phyloP scores from a whole-genome alignment of 2,888 invertebrate species.

The Xanthostigma xanthostigma region DNA sequence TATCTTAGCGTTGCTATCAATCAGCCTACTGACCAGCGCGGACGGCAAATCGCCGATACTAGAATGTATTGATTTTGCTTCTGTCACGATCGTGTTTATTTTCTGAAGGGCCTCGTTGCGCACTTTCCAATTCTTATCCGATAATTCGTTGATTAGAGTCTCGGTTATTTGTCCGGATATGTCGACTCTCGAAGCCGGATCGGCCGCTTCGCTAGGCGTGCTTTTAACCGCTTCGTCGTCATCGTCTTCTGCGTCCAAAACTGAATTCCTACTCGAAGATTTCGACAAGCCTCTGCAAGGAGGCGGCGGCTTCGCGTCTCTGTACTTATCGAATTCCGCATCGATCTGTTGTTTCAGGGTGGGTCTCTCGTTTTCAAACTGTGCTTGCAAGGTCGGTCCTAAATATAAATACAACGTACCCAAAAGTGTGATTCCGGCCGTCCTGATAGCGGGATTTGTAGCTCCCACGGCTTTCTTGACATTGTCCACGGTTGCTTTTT shows the following conservation, averaged over 20 bases:
- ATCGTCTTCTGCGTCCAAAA: slow-evolving; percentile 29
- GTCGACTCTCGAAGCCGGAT: slow-evolving; percentile 62
- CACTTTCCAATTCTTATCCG: slow-evolving; percentile 89
- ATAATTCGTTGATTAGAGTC: slow-evolving; percentile 59
- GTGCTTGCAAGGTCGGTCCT: slow-evolving; percentile 56
- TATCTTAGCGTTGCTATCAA: slow-evolving; percentile 86
- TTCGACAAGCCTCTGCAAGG: slow-evolving; percentile 46
- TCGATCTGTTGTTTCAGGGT: slow-evolving; percentile 72
- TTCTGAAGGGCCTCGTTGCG: slow-evolving; percentile 62
- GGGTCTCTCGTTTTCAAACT: slow-evolving; percentile 79
- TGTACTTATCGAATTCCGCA: slow-evolving; percentile 69
- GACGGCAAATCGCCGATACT: slow-evolving; percentile 74
- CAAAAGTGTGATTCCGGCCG: slow-evolving; percentile 55
- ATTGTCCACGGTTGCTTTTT: slow-evolving; percentile 57
- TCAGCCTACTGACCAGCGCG: slow-evolving; percentile 57
- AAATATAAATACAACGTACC: slow-evolving; percentile 71
- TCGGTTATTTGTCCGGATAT: slow-evolving; percentile 74
- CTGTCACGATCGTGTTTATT: slow-evolving; percentile 52
- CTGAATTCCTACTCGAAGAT: slow-evolving; percentile 38
- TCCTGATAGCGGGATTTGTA: slow-evolving; percentile 71
- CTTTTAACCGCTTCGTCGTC: slow-evolving; percentile 29
- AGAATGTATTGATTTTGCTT: slow-evolving; percentile 67
- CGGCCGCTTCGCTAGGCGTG: slow-evolving; percentile 41
- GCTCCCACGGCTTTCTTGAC: slow-evolving; percentile 72
- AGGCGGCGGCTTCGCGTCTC: slow-evolving; percentile 59